Evolutionary conservation across 64 coral and sea anemone genomes (phyloP).

Genomic region (Cladopsammia gracilis): DNA sequence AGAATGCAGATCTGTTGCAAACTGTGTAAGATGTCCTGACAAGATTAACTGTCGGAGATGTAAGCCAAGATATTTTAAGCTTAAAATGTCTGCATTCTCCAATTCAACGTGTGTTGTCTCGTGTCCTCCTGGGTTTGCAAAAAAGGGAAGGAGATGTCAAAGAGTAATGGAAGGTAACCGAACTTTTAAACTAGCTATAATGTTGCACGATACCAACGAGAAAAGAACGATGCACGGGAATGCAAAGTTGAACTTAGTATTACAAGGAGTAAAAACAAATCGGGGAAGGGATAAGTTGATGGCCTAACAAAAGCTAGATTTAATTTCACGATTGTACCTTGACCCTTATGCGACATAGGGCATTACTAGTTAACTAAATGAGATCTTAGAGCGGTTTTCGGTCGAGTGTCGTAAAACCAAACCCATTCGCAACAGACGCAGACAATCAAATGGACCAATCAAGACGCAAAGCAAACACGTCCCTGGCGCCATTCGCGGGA

Average conservation of each 20-base stretch:
- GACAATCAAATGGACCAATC: no score
- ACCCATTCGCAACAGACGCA: no score
- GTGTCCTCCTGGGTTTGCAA: slow-evolving; percentile 15
- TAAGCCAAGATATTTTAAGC: slow-evolving; percentile 20
- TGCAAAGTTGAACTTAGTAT: not conserved
- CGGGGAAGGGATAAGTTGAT: no score
- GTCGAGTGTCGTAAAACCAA: no score
- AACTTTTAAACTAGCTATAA: not conserved
- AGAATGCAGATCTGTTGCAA: slow-evolving; percentile 13
- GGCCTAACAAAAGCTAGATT: no score
- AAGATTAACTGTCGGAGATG: slow-evolving; percentile 53
- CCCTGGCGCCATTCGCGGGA: no score
- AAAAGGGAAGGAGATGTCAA: slow-evolving; percentile 24
- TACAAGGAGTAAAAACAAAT: no score
- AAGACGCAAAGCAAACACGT: no score
- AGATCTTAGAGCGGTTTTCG: no score
- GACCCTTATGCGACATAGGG: no score
- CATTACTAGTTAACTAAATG: no score
- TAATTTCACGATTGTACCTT: no score
- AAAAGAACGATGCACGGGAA: not conserved
- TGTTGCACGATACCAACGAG: not conserved
- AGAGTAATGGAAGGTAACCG: not conserved
- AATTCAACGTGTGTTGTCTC: slow-evolving; percentile 10
- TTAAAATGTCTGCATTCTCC: not conserved
- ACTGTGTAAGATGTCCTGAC: slow-evolving; percentile 35